phyloP scores from a whole-genome alignment of 2,797 vertebrate genomes.

The Pseudocheirus occidentalis region DNA sequence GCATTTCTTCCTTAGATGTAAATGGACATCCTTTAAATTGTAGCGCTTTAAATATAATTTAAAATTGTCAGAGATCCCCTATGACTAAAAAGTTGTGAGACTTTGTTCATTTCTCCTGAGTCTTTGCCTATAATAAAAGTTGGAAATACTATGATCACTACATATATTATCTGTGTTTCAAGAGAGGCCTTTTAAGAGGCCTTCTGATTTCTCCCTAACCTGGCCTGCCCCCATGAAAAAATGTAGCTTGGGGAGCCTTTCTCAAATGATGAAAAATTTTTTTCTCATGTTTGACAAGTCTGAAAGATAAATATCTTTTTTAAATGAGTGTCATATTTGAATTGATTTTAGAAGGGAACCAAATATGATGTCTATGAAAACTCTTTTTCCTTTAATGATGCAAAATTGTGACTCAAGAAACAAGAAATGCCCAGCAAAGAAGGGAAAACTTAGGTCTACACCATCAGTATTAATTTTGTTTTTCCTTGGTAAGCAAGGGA shows the following conservation, averaged over 20 bases:
- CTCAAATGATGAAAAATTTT: background rate
- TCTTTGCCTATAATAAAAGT: background rate
- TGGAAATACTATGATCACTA: background rate
- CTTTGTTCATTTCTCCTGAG: background rate
- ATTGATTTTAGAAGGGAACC: background rate
- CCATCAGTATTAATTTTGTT: conserved; percentile 35
- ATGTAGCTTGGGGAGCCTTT: background rate
- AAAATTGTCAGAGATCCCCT: background rate
- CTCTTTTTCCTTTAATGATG: background rate
- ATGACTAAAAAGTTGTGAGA: background rate
- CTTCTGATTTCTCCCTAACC: background rate
- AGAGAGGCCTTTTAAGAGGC: background rate
- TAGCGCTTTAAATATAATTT: background rate
- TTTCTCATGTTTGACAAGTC: background rate
- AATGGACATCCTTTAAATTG: background rate
- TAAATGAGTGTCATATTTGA: background rate
- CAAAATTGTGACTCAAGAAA: background rate
- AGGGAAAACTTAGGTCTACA: fast-evolving
- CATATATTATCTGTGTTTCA: background rate
- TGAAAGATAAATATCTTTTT: background rate
- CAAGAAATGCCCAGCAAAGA: fast-evolving
- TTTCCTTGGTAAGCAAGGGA: conserved; percentile 36
- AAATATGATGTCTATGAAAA: background rate
- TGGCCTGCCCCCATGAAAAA: background rate
- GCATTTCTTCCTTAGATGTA: background rate